Base-by-base conservation (phyloP, 2,888 invertebrate species). In the Deladenus siricidicola region DNA sequence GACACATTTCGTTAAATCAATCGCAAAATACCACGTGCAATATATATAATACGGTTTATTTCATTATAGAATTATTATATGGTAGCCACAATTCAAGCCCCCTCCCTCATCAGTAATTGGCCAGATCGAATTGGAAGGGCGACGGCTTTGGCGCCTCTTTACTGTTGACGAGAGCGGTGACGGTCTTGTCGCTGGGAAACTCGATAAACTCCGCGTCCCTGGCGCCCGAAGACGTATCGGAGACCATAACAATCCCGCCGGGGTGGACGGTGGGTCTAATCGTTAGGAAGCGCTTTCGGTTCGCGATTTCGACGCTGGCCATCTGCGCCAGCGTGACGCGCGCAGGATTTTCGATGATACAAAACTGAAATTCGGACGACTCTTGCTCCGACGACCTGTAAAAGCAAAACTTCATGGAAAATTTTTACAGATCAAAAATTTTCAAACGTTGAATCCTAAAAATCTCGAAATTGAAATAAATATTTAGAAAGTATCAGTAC, bases 291-390 rank as follows among this genome's bases (percentile, higher is more conserved):
- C 82, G 70, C 8, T 64, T 47, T 39, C 87, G 87, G 29, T 93
- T 92, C 42, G 87, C 86, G 24, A 52, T 43, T 39, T 69, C 43
- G 55, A 86, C 85, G 50, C 94, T 83, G 68, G 83, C 83, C 65
- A 85, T 75, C 81, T 94, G 98, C 77, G 90, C 90, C 67, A 90
- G 86, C 85, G 99, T 86, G 1, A 90, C 87, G 58, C 98, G 86
- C 0, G 92, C 92, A 0, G 98, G 98, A 83, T 98, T 98, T 73
- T 86, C 86, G 48, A 99, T 82, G 68, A 91, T 87, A 81, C 93
- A 92, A 81, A 89, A 92, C 66, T n/a, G n/a, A n/a, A n/a, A n/a
- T n/a, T n/a, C n/a, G n/a, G 82, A 86, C 0, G 94, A 89, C 79
- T 98, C 98, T 43, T 82, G 81, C 28, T 67, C 60, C 48, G 62